Base-by-base conservation (phyloP, 2,113 vertebrate species). In the Peromyscus leucopus region DNA sequence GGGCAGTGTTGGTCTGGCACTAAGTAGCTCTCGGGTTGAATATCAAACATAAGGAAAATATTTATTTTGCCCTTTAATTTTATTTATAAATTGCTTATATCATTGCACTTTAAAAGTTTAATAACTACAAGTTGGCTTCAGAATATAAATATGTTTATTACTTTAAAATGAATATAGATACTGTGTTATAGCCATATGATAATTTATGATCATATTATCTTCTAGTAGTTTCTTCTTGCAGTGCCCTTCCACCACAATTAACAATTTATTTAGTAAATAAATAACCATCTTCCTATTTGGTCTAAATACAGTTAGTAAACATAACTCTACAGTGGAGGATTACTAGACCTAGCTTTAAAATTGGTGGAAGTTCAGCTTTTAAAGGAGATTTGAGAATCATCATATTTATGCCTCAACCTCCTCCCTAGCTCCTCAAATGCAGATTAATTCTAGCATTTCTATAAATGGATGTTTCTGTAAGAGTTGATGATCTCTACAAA, bases 11-110 rank as follows among this genome's bases (percentile, higher is more conserved):
- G 17, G 22, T 36, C 19, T 72, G 42, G 19, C 51, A 67, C 72
- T 93, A 89, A 89, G 16, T 79, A 93, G 82, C 17, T 84, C 5
- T 57, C 76, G 71, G 28, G 11, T 19, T 91, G 94, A 96, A 95
- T 74, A 82, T 95, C 86, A 95, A 87, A 19, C 28, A 31, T 72
- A 82, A 69, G 12, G 24, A 94, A 94, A 86, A 46, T 91, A 94
- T 93, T 96, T 90, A 96, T 80, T 88, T 89, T 94, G n/a, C 46
- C 46, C 48, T 93, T 89, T 90, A 90, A 79, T 84, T 89, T 93
- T 96, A 91, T 97, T 89, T 95, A 89, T 95, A 48, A n/a, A 36
- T 90, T 92, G 36, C 92, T 95, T 92, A 79, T 90, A 48, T 78
- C 5, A 86, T n/a, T 94, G 76, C 65, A 83, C 93, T 91, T 95